Evolutionary conservation across 2,797 vertebrate species (phyloP), one percentile per base, ranked within the genome.

Genomic region (Chaetophractus vellerosus): DNA sequence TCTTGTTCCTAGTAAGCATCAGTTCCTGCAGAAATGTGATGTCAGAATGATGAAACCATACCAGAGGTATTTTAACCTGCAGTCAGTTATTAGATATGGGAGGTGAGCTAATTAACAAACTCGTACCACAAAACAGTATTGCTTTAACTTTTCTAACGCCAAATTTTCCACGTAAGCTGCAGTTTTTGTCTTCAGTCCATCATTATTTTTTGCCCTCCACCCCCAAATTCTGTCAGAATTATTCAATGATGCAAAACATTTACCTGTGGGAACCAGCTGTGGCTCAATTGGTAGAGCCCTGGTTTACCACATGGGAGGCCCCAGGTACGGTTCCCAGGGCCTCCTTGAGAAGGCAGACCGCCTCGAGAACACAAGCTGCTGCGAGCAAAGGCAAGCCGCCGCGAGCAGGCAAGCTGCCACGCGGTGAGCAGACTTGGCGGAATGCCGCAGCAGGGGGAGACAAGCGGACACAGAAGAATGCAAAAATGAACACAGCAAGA

Each of bases 61-160:
- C 96, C 97, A 11, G 72, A 96, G 97, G 23, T 96, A 94, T 91
- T 97, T 96, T 95, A 96, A 96, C 97, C 97, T 98, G 97, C 98
- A 88, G n/a, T 94, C 78, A 93, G 95, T 97, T 96, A 91, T 94
- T 88, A 68, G 91, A 96, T 95, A 90, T 93, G 96, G 97, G 97
- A 98, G 95, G 95, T 95, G 96, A 98, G 97, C 98, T 98, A 96
- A 97, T 98, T 71, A 97, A 98, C 98, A 97, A 96, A 98, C 96
- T 95, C 98, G 97, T 98, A 98, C 98, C 98, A 98, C 97, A 96
- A 97, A 98, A 98, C 98, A 97, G 97, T 98, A 98, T 98, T 97
- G 97, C 98, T 98, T 96, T 98, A 98, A 98, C 98, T 98, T 97
- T 97, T 98, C 41, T 97, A 97, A 98, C 99, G 98, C 98, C 98